Conservation (phyloP, 2,113 vertebrate genomes). For the Marmota flaviventris region DNA sequence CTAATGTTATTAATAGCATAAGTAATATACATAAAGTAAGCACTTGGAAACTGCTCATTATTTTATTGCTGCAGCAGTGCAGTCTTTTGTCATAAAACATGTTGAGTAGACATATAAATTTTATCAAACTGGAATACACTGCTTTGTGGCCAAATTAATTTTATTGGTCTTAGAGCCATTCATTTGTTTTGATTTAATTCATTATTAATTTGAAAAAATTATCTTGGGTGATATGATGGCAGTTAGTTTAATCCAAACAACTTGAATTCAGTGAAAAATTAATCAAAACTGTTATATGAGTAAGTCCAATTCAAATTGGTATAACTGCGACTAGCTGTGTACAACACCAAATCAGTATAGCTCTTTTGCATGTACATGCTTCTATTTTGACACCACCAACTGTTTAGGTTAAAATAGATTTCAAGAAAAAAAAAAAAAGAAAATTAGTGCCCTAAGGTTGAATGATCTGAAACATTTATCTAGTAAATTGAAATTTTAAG, state of each 20-base stretch:
- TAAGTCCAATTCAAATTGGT: background rate
- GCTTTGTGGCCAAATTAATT: background rate
- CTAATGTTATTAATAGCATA: background rate
- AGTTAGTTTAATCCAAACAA: background rate
- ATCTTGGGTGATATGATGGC: background rate
- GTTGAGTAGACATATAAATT: background rate
- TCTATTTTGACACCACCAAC: background rate
- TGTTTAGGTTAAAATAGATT: conserved; percentile 29
- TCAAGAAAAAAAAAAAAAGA: background rate
- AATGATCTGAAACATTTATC: conserved; percentile 41
- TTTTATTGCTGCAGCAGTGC: background rate
- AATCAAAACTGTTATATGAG: background rate
- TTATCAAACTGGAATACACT: background rate
- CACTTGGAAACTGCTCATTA: background rate
- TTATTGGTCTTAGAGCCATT: background rate
- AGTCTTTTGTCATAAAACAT: background rate
- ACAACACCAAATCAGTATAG: background rate
- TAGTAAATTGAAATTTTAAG: conserved; percentile 40
- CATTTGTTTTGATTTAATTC: conserved; percentile 46
- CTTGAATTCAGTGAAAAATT: conserved; percentile 1
- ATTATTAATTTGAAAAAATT: conserved; percentile 31
- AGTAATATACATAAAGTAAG: background rate
- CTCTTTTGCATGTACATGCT: background rate
- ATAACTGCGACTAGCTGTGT: background rate
- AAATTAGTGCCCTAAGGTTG: background rate